Percentiles rank a stretch among this genome's conserved stretches.
Conservation (phyloP, 2,113 vertebrate species). For the Poeciliopsis retropinna region DNA sequence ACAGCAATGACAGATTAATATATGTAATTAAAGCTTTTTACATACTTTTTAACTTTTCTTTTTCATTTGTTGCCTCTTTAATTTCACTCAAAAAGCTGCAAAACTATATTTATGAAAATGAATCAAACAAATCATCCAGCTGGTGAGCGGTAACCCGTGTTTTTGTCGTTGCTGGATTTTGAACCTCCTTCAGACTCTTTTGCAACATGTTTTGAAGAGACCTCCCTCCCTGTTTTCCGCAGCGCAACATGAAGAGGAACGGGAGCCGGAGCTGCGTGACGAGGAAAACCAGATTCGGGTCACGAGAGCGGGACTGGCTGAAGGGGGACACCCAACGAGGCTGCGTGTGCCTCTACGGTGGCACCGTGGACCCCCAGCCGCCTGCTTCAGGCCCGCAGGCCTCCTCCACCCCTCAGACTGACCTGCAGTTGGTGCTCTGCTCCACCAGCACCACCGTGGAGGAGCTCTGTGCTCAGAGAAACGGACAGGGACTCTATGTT, state of each 20-base stretch:
- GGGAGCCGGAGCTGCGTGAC: constrained; percentile 87
- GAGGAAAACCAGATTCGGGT: constrained; percentile 87
- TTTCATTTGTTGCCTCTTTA: not conserved
- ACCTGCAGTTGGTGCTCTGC: constrained; percentile 90
- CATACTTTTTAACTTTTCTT: not conserved
- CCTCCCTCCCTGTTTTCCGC: constrained; percentile 52
- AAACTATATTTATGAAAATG: not conserved
- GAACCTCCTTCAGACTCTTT: not conserved
- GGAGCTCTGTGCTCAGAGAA: constrained; percentile 88
- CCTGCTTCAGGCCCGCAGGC: constrained; percentile 71
- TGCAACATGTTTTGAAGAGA: not conserved
- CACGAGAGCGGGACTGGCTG: constrained; percentile 92
- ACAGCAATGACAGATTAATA: too few relatives aligned
- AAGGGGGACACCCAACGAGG: constrained; percentile 87
- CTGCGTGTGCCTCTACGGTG: constrained; percentile 89
- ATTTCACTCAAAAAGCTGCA: not conserved
- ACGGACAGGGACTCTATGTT: constrained; percentile 84
- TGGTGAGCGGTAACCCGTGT: not conserved
- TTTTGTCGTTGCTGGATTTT: not conserved
- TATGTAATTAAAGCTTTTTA: too few relatives aligned
- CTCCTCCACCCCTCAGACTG: constrained; percentile 78
- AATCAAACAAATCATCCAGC: not conserved
- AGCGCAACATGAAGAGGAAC: constrained; percentile 92
- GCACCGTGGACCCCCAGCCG: constrained; percentile 71
- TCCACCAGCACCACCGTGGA: constrained; percentile 88